Conservation (phyloP, 2,113 vertebrate species). For the Fukomys damarensis region DNA sequence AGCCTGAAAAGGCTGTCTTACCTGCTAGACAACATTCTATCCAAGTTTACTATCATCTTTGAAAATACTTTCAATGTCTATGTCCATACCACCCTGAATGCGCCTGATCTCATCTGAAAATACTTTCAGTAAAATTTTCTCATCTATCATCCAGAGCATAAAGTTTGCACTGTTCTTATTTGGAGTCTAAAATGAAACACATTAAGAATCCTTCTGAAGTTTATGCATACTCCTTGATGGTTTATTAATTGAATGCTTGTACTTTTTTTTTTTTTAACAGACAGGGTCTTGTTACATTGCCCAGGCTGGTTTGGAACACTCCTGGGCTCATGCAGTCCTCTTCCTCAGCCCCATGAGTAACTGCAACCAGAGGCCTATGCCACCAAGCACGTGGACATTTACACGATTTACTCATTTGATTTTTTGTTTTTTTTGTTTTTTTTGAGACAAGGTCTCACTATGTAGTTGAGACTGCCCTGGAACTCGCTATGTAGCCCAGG, state of each 20-base stretch:
- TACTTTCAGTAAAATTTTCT: constrained; percentile 50
- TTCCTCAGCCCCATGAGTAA: neutral
- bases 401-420: neutral
- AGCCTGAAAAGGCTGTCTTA: neutral
- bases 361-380: neutral
- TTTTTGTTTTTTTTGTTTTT: too few species aligned
- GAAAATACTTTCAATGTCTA: neutral
- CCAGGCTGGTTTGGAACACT: neutral
- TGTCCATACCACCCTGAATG: too few species aligned
- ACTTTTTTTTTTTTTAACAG: neutral
- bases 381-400: neutral
- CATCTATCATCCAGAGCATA: neutral
- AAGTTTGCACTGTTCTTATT: constrained; percentile 30
- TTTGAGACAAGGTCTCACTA: too few species aligned
- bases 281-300: neutral
- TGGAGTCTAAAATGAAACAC: constrained; percentile 32
- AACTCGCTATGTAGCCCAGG: too few species aligned
- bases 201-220: neutral
- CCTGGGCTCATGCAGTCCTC: neutral
- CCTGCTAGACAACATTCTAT: neutral
- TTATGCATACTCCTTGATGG: neutral
- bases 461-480: too few species aligned
- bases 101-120: neutral
- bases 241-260: constrained; percentile 27
- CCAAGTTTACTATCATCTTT: constrained; percentile 37